These are phyloP conservation scores for Calvadosia cruxmelitensis DNA, from an alignment of 30 jellyfish, hydroid and myxozoan species.

Conservation along the genomic window DNA sequence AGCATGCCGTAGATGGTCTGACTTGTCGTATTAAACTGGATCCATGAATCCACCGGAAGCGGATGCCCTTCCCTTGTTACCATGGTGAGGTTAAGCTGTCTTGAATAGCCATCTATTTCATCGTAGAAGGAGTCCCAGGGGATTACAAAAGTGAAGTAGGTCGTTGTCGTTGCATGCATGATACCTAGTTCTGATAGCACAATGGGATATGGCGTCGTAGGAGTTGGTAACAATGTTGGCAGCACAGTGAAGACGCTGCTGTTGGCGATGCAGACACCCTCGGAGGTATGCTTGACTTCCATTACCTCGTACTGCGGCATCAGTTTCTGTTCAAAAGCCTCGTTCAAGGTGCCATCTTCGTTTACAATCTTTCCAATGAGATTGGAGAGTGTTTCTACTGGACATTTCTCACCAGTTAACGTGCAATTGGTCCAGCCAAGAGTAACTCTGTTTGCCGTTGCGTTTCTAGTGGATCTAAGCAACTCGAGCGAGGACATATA, in stretches of 20 bases:
- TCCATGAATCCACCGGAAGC: not conserved
- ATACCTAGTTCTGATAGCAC: not conserved
- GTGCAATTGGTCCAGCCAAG: slow-evolving; percentile 86
- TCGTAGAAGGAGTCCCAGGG: not conserved
- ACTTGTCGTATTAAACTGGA: not conserved
- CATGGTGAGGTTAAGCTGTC: not conserved
- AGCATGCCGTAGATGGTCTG: not conserved
- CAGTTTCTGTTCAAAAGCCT: slow-evolving; percentile 20
- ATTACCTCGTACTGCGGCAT: slow-evolving; percentile 54
- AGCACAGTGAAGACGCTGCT: slow-evolving; percentile 1
- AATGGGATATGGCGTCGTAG: slow-evolving; percentile 6
- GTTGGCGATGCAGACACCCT: slow-evolving; percentile 16
- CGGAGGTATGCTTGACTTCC: slow-evolving; percentile 19
- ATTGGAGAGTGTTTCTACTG: slow-evolving; percentile 15
- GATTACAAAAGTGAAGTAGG: not conserved
- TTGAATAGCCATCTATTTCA: not conserved
- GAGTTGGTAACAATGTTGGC: slow-evolving; percentile 15
- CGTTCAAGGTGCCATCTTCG: slow-evolving; percentile 35
- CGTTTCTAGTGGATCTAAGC: slow-evolving; percentile 21
- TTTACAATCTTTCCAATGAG: slow-evolving; percentile 29
- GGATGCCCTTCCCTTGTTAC: not conserved
- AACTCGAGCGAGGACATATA: slow-evolving; percentile 24
- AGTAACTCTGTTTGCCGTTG: slow-evolving; percentile 20
- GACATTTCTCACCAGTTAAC: slow-evolving; percentile 37
- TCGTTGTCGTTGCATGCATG: not conserved